Evolutionary conservation across 37 sponge, comb jelly and placozoan genomes (phyloP), one percentile per base, ranked within the genome.

Genomic region (Oopsacas minuta): DNA sequence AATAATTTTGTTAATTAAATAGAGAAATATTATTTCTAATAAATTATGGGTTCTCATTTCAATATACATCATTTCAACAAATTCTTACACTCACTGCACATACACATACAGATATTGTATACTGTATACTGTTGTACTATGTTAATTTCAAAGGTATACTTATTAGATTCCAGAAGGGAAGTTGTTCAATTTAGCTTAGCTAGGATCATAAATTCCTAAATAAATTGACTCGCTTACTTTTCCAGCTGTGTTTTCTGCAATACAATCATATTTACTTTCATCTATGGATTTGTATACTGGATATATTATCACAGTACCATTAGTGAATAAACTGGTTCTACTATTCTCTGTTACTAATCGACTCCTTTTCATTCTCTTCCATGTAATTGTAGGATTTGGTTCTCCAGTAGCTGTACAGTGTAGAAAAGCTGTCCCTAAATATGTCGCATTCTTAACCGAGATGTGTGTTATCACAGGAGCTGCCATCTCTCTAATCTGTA

Each of bases 361-460:
- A 5, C 32, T 61, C 75, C 75, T 34, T 61, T n/a, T 61, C 75
- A 12, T 17, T 46, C 51, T 46, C 51, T 61, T 61, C 75, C 75
- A 61, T 34, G 75, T 61, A 32, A 61, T 61, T 34, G 5, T 61
- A 3, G 75, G 75, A 25, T 10, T 10, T 12, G 75, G 75, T 25
- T 61, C 75, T 12, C 75, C 75, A 34, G 75, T 61, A 12, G 75
- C 75, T 7, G 30, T 61, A n/a, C 75, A 61, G 75, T 61, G 75
- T 61, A 61, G 75, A 25, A 61, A 10, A 10, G 75, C 22, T 32
- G 75, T 25, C 22, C 28, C 75, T 34, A 5, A 25, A 3, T 61
- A 25, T 25, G 28, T 61, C 7, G 28, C 75, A 3, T 25, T 61
- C 30, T 61, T 25, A 25, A 3, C 75, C 1, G 75, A 61, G 75